Evolutionary conservation across 1,140 invertebrate genomes (phyloP), one percentile per base, ranked within the genome.

Genomic region (Drosophila bocki): DNA sequence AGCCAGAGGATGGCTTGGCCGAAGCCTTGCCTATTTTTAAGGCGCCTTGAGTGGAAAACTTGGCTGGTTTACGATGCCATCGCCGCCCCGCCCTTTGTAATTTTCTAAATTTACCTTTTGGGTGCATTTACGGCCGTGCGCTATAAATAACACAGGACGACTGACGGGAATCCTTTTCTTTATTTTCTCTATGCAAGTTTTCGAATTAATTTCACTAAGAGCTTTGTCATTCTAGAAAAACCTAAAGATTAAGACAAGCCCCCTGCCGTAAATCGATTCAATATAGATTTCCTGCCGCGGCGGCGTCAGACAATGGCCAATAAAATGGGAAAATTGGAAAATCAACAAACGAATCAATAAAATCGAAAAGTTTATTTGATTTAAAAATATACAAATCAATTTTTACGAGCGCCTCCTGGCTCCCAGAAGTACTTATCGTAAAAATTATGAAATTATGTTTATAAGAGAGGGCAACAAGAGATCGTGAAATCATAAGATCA

Each of bases 271-370:
- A 42, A 59, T 64, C 32, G 37, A 41, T 45, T 29, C 29, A 29
- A 51, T 44, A 59, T 76, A n/a, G 53, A 54, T 67, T 59, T 68
- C 32, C 62, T 17, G 50, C n/a, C 13, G 53, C 35, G 53, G 53
- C 19, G 44, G 15, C 39, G 39, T n/a, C 39, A 12, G 37, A 1
- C 37, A 39, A 44, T 44, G 42, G 45, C 53, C 53, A 56, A 56
- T 56, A 56, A 56, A 56, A 56, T 56, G 22, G 33, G 13, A 39
- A 54, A 54, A 54, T 37, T 65, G 50, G 68, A 88, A 39, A 90
- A 75, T 80, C 86, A 88, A 88, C 83, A 88, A 88, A 75, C 83
- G 86, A 88, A 90, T 78, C 77, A 88, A 88, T 88, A 88, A 88
- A 88, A 80, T 78, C 58, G 61, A 74, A 78, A 88, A 84, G 78